A percentile compares a stretch with the other conserved stretches of the same genome.
phyloP scores from a whole-genome alignment of 2,113 vertebrate species.

The Athene noctua region DNA sequence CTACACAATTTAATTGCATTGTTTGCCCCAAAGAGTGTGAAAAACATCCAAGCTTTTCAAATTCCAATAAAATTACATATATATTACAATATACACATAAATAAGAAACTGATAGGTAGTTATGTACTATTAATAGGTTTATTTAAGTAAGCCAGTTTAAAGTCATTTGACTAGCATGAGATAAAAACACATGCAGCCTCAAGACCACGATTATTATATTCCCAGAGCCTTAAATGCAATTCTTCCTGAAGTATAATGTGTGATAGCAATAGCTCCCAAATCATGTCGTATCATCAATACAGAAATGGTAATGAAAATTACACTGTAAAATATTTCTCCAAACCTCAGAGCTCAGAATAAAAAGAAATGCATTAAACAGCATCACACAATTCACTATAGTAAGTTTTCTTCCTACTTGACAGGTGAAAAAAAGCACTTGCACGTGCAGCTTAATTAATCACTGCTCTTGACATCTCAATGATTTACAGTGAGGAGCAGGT shows the following conservation, averaged over 20 bases:
- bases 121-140: slow-evolving; percentile 9
- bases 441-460: slow-evolving; percentile 92
- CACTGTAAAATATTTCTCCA: slow-evolving; percentile 60
- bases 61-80: slow-evolving; percentile 52
- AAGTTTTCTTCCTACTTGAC: slow-evolving; percentile 78
- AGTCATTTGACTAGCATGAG: not conserved
- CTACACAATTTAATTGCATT: slow-evolving; percentile 77
- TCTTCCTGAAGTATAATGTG: not conserved
- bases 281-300: not conserved
- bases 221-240: not conserved
- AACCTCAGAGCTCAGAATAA: slow-evolving; percentile 33
- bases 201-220: not conserved
- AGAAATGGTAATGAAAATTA: slow-evolving; percentile 44
- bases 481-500: slow-evolving; percentile 96
- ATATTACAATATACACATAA: slow-evolving; percentile 31
- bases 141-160: not conserved
- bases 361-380: slow-evolving; percentile 63
- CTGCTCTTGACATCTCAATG: slow-evolving; percentile 86
- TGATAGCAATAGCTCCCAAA: slow-evolving; percentile 25
- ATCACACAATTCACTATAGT: slow-evolving; percentile 64
- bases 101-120: slow-evolving; percentile 47
- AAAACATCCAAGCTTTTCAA: slow-evolving; percentile 61
- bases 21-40: slow-evolving; percentile 44
- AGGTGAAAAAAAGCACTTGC: slow-evolving; percentile 89
- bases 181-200: not conserved